Conservation (phyloP, 2,888 invertebrate genomes). For the Agonopterix subpropinquella region DNA sequence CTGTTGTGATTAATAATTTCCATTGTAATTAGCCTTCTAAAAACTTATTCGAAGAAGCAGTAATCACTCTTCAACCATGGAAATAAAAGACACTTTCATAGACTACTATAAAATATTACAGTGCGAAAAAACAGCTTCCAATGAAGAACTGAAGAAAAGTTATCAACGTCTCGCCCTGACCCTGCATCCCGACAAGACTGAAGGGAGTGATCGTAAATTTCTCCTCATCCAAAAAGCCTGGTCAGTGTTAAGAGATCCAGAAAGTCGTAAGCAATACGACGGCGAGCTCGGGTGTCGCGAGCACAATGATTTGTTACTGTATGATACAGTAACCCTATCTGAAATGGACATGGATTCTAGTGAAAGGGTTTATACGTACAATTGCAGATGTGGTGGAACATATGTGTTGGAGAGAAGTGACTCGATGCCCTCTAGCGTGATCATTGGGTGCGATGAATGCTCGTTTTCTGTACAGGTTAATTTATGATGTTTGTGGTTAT, state of each 20-base stretch:
- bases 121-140: slow-evolving; percentile 68
- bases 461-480: slow-evolving; percentile 80
- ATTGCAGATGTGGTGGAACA: slow-evolving; percentile 82
- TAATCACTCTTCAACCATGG: slow-evolving; percentile 14
- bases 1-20: too few species aligned
- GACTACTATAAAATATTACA: slow-evolving; percentile 74
- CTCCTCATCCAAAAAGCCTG: slow-evolving; percentile 80
- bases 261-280: slow-evolving; percentile 79
- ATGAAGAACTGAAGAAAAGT: slow-evolving; percentile 76
- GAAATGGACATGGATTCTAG: slow-evolving; percentile 61
- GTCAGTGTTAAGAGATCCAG: slow-evolving; percentile 78
- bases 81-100: slow-evolving; percentile 16
- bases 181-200: slow-evolving; percentile 78
- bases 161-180: slow-evolving; percentile 75
- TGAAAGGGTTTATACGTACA: slow-evolving; percentile 61
- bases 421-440: slow-evolving; percentile 30
- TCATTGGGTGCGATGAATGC: slow-evolving; percentile 83
- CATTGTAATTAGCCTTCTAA: too few species aligned
- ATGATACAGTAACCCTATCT: slow-evolving; percentile 68
- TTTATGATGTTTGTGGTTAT: slow-evolving; percentile 20
- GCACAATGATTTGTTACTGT: slow-evolving; percentile 76
- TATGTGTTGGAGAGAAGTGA: slow-evolving; percentile 59
- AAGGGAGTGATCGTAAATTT: slow-evolving; percentile 33
- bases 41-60: neutral
- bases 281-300: slow-evolving; percentile 74